Evolutionary conservation across 2,888 invertebrate genomes (phyloP).

Genomic region (Drosophila hamatofila): DNA sequence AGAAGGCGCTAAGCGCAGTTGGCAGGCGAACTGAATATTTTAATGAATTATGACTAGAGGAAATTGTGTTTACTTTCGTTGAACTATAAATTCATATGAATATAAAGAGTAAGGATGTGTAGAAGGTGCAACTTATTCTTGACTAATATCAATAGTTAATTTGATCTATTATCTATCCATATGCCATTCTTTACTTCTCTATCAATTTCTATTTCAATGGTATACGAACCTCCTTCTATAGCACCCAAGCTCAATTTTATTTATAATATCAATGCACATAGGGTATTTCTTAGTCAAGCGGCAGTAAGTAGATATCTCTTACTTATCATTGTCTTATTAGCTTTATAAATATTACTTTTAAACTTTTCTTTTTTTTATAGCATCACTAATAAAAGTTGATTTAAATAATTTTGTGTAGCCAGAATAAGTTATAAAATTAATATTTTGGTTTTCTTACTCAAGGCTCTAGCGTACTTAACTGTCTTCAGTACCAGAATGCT

Average conservation of each 20-base stretch:
- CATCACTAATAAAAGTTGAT: neutral
- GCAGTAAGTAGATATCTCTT: too few relatives aligned
- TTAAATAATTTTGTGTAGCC: neutral
- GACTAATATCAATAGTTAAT: neutral
- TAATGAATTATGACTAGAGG: neutral
- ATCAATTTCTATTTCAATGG: too few relatives aligned
- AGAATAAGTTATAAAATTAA: neutral
- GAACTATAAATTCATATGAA: too few relatives aligned
- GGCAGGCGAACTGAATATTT: neutral
- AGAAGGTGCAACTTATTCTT: too few relatives aligned
- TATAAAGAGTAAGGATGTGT: too few relatives aligned
- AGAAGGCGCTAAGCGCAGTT: neutral
- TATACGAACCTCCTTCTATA: too few relatives aligned
- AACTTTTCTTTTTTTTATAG: neutral
- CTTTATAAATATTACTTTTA: neutral
- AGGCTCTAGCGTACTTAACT: neutral
- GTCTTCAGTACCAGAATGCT: neutral
- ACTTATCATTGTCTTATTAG: neutral
- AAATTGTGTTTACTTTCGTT: neutral
- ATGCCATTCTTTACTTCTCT: too few relatives aligned
- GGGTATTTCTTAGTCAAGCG: neutral
- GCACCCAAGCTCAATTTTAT: too few relatives aligned
- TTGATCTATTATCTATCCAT: neutral
- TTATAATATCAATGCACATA: too few relatives aligned
- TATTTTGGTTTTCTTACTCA: neutral